A percentile compares a stretch with the other conserved stretches of the same genome.
Conservation (phyloP, 2,113 vertebrate genomes). For the Condylura cristata region DNA sequence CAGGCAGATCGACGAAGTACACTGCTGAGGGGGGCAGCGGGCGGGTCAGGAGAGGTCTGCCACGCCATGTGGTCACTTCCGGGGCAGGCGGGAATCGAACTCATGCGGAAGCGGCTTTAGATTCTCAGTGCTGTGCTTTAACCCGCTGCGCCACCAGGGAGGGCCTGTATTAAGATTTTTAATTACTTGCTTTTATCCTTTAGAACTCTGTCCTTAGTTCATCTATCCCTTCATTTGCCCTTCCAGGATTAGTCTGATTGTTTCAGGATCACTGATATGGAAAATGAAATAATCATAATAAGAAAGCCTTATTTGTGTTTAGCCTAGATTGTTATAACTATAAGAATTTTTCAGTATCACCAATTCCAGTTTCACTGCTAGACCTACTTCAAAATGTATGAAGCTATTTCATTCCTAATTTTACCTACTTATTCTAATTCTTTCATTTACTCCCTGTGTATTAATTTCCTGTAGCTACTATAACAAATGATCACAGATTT, state of each 20-base stretch:
- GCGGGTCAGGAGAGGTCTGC: too few species aligned
- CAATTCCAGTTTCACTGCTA: background rate
- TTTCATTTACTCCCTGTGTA: background rate
- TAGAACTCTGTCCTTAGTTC: background rate
- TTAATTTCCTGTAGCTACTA: background rate
- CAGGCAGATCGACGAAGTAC: too few species aligned
- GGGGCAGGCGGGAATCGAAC: too few species aligned
- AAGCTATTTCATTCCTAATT: background rate
- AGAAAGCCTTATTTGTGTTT: background rate
- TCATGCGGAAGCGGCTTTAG: too few species aligned
- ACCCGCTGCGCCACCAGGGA: too few species aligned
- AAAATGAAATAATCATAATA: background rate
- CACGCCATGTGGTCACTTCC: too few species aligned
- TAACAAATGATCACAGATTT: background rate
- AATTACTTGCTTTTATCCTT: background rate
- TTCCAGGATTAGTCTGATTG: background rate
- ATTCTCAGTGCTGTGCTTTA: too few species aligned
- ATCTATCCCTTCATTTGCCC: background rate
- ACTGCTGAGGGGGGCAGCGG: too few species aligned
- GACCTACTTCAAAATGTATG: background rate
- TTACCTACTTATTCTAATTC: background rate
- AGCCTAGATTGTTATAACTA: background rate
- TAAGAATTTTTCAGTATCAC: background rate
- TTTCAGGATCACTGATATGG: background rate
- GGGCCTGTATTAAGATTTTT: too few species aligned